Evolutionary conservation across 2,113 vertebrate genomes (phyloP).

Genomic region (Riparia riparia): DNA sequence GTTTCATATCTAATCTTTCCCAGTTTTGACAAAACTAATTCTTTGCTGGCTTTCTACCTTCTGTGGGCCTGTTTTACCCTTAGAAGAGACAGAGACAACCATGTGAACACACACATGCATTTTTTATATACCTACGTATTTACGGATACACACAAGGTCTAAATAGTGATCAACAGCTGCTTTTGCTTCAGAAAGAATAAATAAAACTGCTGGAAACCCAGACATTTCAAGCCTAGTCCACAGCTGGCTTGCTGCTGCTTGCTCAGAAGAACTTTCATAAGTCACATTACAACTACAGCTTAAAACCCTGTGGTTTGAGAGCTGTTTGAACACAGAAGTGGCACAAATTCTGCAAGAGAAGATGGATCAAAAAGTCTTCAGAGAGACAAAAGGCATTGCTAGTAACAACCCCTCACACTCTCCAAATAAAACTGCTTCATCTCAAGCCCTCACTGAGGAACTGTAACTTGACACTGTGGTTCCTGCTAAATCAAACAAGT

Average conservation of each 20-base stretch:
- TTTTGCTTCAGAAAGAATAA: neutral
- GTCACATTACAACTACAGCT: neutral
- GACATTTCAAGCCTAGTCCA: neutral
- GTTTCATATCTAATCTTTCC: neutral
- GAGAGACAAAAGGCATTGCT: neutral
- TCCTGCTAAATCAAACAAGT: neutral
- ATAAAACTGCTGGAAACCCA: neutral
- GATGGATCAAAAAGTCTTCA: neutral
- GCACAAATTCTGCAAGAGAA: neutral
- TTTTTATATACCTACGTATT: neutral
- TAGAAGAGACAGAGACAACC: neutral
- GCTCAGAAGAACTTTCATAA: neutral
- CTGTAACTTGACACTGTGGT: neutral
- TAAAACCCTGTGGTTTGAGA: neutral
- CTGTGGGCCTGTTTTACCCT: neutral
- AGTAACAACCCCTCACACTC: neutral
- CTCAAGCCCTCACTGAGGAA: neutral
- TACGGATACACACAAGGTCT: neutral
- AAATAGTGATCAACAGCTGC: neutral
- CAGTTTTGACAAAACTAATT: neutral
- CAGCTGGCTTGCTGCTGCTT: neutral
- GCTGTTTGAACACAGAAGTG: neutral
- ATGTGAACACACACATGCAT: neutral
- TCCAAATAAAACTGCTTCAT: neutral
- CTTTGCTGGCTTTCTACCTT: neutral